A percentile compares a stretch with the other conserved stretches of the same genome.
phyloP scores from a whole-genome alignment of 1,140 invertebrate genomes.

The Drosophila tropicalis region DNA sequence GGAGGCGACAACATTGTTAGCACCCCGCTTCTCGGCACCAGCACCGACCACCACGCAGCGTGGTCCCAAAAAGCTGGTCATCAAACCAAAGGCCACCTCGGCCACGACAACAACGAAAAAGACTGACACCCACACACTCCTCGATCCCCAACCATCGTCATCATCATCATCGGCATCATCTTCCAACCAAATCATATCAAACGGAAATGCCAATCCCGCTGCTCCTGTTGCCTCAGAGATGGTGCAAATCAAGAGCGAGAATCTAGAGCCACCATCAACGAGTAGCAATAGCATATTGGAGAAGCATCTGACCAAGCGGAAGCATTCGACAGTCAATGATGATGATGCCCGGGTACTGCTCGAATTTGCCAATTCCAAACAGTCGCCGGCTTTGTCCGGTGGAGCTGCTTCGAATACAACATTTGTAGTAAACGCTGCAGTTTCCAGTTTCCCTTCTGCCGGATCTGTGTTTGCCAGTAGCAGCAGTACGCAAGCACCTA shows the following conservation, averaged over 20 bases:
- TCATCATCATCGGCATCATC: slow-evolving; percentile 25
- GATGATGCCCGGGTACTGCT: slow-evolving; percentile 74
- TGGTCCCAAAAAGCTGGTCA: slow-evolving; percentile 80
- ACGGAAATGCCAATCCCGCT: not conserved
- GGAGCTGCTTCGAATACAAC: slow-evolving; percentile 49
- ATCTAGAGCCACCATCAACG: slow-evolving; percentile 30
- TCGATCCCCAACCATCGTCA: slow-evolving; percentile 26
- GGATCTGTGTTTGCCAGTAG: slow-evolving; percentile 71
- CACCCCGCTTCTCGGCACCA: slow-evolving; percentile 52
- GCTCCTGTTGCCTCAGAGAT: slow-evolving; percentile 33
- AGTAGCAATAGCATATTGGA: slow-evolving; percentile 65
- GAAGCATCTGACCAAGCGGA: slow-evolving; percentile 62
- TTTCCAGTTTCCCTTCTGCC: slow-evolving; percentile 68
- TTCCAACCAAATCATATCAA: slow-evolving; percentile 53
- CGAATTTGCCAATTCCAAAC: slow-evolving; percentile 79
- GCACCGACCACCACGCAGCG: slow-evolving; percentile 45
- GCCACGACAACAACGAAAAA: slow-evolving; percentile 55
- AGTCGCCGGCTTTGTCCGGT: slow-evolving; percentile 32
- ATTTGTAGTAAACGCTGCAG: slow-evolving; percentile 64
- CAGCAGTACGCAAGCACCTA: slow-evolving; percentile 7
- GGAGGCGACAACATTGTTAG: slow-evolving; percentile 51
- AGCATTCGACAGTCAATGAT: slow-evolving; percentile 61
- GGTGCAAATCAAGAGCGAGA: slow-evolving; percentile 67
- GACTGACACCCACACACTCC: slow-evolving; percentile 52
- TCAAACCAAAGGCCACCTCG: slow-evolving; percentile 75